Evolutionary conservation across 2,888 invertebrate genomes (phyloP), one percentile per base, ranked within the genome.

Genomic region (Acholoe squamosa): DNA sequence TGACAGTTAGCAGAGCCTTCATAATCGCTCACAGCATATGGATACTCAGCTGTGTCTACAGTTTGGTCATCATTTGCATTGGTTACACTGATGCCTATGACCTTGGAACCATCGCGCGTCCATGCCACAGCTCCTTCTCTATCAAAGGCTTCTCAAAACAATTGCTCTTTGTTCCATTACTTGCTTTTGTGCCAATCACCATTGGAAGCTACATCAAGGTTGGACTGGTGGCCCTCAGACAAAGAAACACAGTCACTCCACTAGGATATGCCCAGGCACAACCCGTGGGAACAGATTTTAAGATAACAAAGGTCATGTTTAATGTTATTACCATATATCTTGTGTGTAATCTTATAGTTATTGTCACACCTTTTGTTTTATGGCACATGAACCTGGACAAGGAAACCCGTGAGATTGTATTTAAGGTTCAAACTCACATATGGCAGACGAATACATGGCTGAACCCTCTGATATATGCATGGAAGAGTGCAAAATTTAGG

Each of bases 401-500:
- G 22, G 7, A 12, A 7, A 7, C 5, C 67, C 67, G 7, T 7
- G n/a, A 67, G 67, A 67, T 12, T 7, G 22, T n/a, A 7, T 12
- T 67, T 67, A 67, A 12, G 14, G n/a, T n/a, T 16, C 14, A 12
- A 7, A n/a, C n/a, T 16, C n/a, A n/a, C 7, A n/a, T 67, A 16
- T 67, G 67, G 67, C 14, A 25, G 12, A 67, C n/a, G 16, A 67
- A 67, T n/a, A 16, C n/a, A n/a, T 67, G 67, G 67, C 14, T 67
- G 7, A 67, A 67, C 67, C 67, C 67, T n/a, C 14, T n/a, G n/a
- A n/a, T n/a, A n/a, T n/a, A n/a, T n/a, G n/a, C n/a, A n/a, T n/a
- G n/a, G n/a, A n/a, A n/a, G n/a, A 67, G 67, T 67, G 67, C 14
- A 25, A 67, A 67, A 67, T 67, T 67, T 67, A 67, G 67, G n/a